These are phyloP conservation scores for Epizoanthus rinbou DNA, from an alignment of 92 coral and sea anemone species.

Conservation along the genomic window DNA sequence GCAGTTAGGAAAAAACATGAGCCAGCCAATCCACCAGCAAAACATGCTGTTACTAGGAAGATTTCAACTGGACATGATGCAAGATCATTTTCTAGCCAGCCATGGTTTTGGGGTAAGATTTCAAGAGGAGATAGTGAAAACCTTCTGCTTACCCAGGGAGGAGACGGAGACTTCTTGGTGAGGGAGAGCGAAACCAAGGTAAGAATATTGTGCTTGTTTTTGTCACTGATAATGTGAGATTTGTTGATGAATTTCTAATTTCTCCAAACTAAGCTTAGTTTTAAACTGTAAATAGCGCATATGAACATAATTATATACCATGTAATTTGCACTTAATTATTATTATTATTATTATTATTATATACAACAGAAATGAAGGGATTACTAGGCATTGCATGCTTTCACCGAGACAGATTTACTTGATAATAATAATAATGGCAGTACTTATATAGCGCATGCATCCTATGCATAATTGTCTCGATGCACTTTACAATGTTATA, in stretches of 20 bases:
- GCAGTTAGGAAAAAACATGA: conserved; percentile 1
- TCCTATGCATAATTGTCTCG: too few relatives aligned
- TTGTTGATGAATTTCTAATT: not conserved
- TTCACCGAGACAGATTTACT: too few relatives aligned
- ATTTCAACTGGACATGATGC: conserved; percentile 27
- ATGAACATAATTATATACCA: too few relatives aligned
- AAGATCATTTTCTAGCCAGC: conserved; percentile 61
- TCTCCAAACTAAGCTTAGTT: not conserved
- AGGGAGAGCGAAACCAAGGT: conserved; percentile 99
- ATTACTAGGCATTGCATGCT: too few relatives aligned
- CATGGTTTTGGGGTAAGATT: conserved; percentile 96
- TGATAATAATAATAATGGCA: too few relatives aligned
- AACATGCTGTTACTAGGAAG: conserved; percentile 45
- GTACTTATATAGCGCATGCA: too few relatives aligned
- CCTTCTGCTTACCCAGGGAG: conserved; percentile 66
- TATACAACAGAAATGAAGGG: too few relatives aligned
- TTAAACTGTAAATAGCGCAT: too few relatives aligned
- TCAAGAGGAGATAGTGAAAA: conserved; percentile 82
- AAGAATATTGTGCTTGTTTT: not conserved
- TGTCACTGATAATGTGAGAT: too few relatives aligned
- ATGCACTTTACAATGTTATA: too few relatives aligned
- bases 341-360: too few relatives aligned
- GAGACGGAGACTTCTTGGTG: conserved; percentile 88
- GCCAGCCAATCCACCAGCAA: conserved; percentile 25
- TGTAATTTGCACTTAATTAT: too few relatives aligned